Evolutionary conservation across 53 echinoderm and acorn worm species (phyloP).

Genomic region (Paelopatides confundens): DNA sequence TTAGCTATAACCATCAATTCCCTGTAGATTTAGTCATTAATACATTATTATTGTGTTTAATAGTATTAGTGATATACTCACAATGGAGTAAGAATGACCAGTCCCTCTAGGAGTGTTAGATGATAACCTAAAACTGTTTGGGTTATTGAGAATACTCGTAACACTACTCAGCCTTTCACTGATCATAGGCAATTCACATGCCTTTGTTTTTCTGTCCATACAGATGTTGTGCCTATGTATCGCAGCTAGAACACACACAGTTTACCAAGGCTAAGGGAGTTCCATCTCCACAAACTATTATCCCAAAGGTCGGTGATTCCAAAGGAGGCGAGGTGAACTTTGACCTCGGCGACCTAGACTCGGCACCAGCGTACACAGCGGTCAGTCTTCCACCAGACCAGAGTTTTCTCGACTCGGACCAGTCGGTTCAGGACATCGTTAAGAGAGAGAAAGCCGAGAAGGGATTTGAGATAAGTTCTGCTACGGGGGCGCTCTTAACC

Average conservation of each 20-base stretch:
- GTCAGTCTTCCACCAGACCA: constrained; percentile 44
- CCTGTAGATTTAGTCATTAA: too few species aligned
- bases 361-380: constrained; percentile 44
- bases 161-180: too few species aligned
- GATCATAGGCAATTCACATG: too few species aligned
- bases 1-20: too few species aligned
- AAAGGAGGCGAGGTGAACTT: constrained; percentile 48
- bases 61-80: too few species aligned
- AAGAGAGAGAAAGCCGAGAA: constrained; percentile 84
- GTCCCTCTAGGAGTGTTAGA: too few species aligned
- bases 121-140: too few species aligned
- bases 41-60: too few species aligned
- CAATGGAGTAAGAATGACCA: too few species aligned
- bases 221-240: constrained; percentile 99
- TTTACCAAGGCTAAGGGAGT: constrained; percentile 82
- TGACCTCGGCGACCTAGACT: constrained; percentile 79
- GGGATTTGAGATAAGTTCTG: constrained; percentile 97
- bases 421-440: constrained; percentile 83
- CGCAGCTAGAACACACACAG: constrained; percentile 97
- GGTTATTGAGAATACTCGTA: too few species aligned
- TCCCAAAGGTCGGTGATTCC: constrained; percentile 76
- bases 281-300: constrained; percentile 60
- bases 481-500: constrained; percentile 86
- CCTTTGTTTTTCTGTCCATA: not conserved
- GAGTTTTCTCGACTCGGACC: not conserved